Percentiles rank a stretch among this genome's conserved stretches.
Evolutionary conservation across 2,797 vertebrate genomes (phyloP).

Genomic region (Falco berigora): DNA sequence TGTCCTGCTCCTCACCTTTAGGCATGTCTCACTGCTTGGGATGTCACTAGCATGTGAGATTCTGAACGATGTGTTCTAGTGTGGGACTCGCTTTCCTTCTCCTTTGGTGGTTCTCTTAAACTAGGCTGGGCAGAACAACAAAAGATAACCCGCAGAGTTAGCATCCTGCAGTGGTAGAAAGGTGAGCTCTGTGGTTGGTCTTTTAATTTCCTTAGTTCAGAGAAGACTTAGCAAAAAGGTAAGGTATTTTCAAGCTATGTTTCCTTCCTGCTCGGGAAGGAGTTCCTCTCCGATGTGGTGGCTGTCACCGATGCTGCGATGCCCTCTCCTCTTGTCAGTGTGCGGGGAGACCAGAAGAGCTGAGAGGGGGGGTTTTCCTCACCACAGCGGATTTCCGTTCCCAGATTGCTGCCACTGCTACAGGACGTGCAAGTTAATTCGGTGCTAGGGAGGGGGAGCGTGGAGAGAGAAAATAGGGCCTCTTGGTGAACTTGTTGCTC

Average conservation of each 20-base stretch:
- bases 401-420: not conserved
- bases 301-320: fast-evolving
- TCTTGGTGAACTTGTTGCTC: not conserved
- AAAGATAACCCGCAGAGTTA: not conserved
- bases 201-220: not conserved
- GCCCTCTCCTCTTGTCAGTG: not conserved
- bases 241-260: not conserved
- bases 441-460: fast-evolving
- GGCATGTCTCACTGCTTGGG: not conserved
- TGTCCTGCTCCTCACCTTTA: not conserved
- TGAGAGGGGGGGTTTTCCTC: not conserved
- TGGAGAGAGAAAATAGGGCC: not conserved
- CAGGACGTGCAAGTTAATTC: not conserved
- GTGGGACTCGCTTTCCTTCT: not conserved
- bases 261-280: not conserved
- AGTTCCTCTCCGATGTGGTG: not conserved
- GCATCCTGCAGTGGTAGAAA: not conserved
- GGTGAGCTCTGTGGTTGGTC: not conserved
- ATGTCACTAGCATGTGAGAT: not conserved
- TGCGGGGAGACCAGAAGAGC: not conserved
- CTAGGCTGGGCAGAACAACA: not conserved
- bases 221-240: not conserved
- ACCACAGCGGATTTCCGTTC: not conserved
- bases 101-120: not conserved
- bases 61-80: fast-evolving